These are phyloP conservation scores for Metallyticus violacea DNA, from an alignment of 2,888 invertebrate genomes.

Conservation along the genomic window DNA sequence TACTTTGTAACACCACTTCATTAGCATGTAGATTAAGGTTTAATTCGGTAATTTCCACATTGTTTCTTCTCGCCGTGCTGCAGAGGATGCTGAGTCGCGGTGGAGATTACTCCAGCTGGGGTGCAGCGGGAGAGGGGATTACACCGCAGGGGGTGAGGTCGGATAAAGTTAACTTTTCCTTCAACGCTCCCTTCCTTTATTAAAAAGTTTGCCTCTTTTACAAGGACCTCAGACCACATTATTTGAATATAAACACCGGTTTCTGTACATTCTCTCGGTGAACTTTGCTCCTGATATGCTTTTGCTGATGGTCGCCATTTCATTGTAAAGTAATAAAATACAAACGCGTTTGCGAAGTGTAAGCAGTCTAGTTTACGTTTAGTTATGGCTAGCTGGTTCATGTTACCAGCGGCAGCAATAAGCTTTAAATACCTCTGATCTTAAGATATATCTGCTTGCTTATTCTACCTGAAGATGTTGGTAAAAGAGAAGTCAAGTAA, in stretches of 20 bases:
- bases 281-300: neutral
- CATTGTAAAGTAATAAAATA: neutral
- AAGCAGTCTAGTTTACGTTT: too few relatives aligned
- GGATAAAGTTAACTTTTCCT: constrained; percentile 27
- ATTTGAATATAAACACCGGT: constrained; percentile 16
- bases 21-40: constrained; percentile 36
- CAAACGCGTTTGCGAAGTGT: neutral
- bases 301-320: neutral
- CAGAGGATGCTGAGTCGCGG: neutral
- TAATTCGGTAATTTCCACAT: constrained; percentile 35
- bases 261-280: neutral
- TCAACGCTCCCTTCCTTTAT: constrained; percentile 10
- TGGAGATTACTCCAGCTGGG: neutral
- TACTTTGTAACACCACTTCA: constrained; percentile 34
- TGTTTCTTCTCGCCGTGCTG: constrained; percentile 29
- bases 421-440: too few relatives aligned
- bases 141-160: constrained; percentile 15
- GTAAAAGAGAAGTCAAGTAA: too few relatives aligned
- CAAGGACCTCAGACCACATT: neutral
- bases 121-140: constrained; percentile 20
- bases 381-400: too few relatives aligned
- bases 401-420: too few relatives aligned
- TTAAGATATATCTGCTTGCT: too few relatives aligned
- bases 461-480: too few relatives aligned
- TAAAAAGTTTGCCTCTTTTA: constrained; percentile 27